These are phyloP conservation scores for Stenopsyche tienmushanensis DNA, from an alignment of 1,140 invertebrate genomes.

Conservation along the genomic window DNA sequence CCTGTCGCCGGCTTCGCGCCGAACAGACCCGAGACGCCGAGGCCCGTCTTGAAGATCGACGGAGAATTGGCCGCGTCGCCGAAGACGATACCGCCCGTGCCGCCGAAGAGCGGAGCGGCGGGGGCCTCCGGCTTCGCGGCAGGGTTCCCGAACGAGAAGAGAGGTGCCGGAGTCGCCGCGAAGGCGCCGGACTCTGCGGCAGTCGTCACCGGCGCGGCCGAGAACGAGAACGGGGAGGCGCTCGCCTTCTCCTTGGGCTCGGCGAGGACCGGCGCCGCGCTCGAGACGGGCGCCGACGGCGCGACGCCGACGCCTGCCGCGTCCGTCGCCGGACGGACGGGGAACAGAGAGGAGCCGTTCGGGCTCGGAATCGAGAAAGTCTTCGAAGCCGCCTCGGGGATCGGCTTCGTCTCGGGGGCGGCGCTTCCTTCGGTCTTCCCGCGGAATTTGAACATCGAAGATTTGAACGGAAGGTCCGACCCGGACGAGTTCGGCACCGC, in stretches of 20 bases:
- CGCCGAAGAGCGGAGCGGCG: constrained; percentile 16
- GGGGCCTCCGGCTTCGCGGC: not conserved
- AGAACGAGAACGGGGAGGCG: not conserved
- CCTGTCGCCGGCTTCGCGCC: not conserved
- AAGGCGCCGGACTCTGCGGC: constrained; percentile 2
- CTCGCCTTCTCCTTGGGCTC: constrained; percentile 7
- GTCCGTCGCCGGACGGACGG: not conserved
- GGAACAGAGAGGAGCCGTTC: not conserved
- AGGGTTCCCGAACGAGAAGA: constrained; percentile 31
- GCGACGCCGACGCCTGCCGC: too few relatives aligned
- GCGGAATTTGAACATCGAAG: constrained; percentile 3
- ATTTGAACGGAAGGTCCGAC: not conserved
- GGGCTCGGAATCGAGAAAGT: not conserved
- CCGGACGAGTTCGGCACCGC: not conserved
- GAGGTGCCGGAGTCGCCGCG: constrained; percentile 2
- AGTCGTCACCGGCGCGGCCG: not conserved
- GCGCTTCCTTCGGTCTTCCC: not conserved
- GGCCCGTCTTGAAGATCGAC: constrained; percentile 10
- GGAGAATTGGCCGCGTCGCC: not conserved
- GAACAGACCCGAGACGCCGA: constrained; percentile 9
- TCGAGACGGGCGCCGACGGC: not conserved
- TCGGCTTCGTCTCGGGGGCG: not conserved
- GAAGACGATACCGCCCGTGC: constrained; percentile 25
- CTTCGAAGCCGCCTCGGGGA: not conserved
- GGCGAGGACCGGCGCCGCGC: not conserved